Percentiles rank a stretch among this genome's conserved stretches.
Evolutionary conservation across 2,113 vertebrate species (phyloP).

Genomic region (Tympanuchus pallidicinctus): DNA sequence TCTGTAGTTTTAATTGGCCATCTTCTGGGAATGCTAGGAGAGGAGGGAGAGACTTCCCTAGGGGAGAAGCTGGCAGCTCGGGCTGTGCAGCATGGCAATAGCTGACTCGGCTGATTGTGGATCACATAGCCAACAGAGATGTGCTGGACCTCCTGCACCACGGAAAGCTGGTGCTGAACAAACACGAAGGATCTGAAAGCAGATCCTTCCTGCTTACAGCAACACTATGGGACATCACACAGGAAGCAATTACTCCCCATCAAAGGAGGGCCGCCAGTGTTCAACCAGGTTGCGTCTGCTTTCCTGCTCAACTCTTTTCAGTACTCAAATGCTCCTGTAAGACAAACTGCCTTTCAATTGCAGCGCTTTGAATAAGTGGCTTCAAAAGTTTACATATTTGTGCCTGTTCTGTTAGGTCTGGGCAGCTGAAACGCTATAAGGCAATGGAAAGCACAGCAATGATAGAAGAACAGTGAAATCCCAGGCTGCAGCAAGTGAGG

Average conservation of each 20-base stretch:
- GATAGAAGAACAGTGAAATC: too few species aligned
- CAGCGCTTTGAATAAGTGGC: accelerated
- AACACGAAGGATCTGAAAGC: neutral
- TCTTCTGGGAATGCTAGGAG: slow-evolving; percentile 47
- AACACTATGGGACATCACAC: accelerated
- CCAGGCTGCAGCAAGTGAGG: too few species aligned
- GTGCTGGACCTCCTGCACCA: neutral
- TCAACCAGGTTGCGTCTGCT: neutral
- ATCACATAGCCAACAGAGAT: neutral
- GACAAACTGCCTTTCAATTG: neutral
- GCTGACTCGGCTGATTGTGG: slow-evolving; percentile 73
- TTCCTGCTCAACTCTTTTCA: neutral
- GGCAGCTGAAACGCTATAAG: neutral
- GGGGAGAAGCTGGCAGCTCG: slow-evolving; percentile 66
- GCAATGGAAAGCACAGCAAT: too few species aligned
- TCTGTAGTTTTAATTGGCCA: slow-evolving; percentile 61
- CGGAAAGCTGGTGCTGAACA: neutral
- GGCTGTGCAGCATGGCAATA: slow-evolving; percentile 62
- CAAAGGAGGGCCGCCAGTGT: accelerated
- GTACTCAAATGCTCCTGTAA: accelerated
- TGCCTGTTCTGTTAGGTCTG: neutral
- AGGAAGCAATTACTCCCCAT: neutral
- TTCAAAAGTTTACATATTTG: neutral
- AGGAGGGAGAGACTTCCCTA: slow-evolving; percentile 22
- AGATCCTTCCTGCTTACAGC: neutral